These are phyloP conservation scores for Clusia tigrina DNA, from an alignment of 2,888 invertebrate genomes.

Conservation along the genomic window DNA sequence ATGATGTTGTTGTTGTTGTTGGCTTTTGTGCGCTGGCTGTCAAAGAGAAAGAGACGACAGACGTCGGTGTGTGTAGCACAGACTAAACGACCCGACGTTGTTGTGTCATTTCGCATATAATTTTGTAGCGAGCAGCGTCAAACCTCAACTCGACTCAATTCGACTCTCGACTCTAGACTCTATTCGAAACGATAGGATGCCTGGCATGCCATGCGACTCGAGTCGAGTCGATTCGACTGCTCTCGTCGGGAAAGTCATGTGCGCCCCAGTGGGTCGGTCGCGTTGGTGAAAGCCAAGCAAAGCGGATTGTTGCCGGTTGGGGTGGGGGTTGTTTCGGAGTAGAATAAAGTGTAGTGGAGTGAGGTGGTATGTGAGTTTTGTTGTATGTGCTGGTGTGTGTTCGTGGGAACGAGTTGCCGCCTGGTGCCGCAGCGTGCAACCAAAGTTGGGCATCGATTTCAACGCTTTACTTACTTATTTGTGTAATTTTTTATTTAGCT, in stretches of 20 bases:
- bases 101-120: slow-evolving; percentile 3
- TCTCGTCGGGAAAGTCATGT: not conserved
- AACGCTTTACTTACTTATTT: not conserved
- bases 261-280: too few relatives aligned
- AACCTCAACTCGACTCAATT: too few relatives aligned
- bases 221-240: not conserved
- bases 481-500: slow-evolving; percentile 2
- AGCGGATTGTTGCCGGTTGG: not conserved
- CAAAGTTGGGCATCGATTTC: slow-evolving; percentile 12
- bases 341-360: not conserved
- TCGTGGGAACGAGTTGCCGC: slow-evolving; percentile 7
- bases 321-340: not conserved
- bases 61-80: slow-evolving; percentile 2
- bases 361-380: not conserved
- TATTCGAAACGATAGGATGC: too few relatives aligned
- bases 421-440: not conserved
- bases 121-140: not conserved
- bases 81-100: slow-evolving; percentile 7
- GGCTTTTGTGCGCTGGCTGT: not conserved
- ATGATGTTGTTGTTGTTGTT: not conserved
- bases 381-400: not conserved
- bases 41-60: not conserved
- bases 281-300: not conserved
- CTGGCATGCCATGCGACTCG: too few relatives aligned
- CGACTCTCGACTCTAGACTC: too few relatives aligned